Conservation (phyloP, 2,797 vertebrate species). For the Sebastes goodei region DNA sequence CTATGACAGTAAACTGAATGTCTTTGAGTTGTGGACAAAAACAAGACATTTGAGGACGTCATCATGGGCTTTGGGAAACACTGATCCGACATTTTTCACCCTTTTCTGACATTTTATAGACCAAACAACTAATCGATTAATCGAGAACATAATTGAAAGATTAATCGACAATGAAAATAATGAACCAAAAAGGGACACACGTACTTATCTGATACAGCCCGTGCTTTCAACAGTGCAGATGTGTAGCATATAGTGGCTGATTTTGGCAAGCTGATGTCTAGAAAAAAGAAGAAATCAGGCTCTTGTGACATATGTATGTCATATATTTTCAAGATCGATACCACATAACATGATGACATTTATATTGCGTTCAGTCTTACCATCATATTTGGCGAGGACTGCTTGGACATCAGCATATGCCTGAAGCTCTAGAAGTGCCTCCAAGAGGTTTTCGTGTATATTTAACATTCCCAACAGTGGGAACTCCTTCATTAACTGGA, state of each 20-base stretch:
- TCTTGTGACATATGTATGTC: not conserved
- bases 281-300: not conserved
- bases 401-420: constrained; percentile 99
- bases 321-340: too few species aligned
- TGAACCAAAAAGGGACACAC: constrained; percentile 43
- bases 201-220: constrained; percentile 98
- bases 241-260: constrained; percentile 99
- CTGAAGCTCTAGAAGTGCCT: constrained; percentile 96
- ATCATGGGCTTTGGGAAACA: too few species aligned
- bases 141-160: too few species aligned
- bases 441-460: constrained; percentile 98
- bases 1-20: too few species aligned
- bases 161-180: too few species aligned
- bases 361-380: constrained; percentile 74
- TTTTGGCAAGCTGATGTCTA: constrained; percentile 98
- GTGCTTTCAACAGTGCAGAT: constrained; percentile 96
- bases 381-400: constrained; percentile 98
- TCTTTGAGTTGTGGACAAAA: too few species aligned
- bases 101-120: too few species aligned
- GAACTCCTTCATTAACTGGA: constrained; percentile 99
- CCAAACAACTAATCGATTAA: too few species aligned
- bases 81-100: too few species aligned
- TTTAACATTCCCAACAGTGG: constrained; percentile 98
- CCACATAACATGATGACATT: not conserved
- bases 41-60: too few species aligned